phyloP scores from a whole-genome alignment of 2,888 invertebrate genomes.

The Dasypogon diadema region DNA sequence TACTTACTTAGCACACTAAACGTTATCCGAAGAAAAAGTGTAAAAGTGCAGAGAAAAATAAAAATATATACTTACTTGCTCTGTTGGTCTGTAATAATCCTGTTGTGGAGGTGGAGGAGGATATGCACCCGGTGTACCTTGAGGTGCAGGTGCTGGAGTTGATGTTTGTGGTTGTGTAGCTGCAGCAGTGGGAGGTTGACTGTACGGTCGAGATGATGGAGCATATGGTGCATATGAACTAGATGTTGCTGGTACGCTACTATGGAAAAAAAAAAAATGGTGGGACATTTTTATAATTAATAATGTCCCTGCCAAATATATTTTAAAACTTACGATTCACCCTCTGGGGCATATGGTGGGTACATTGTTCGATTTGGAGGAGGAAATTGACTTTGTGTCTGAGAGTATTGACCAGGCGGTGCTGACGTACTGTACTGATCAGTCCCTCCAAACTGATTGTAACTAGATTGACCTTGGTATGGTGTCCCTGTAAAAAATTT shows the following conservation, averaged over 20 bases:
- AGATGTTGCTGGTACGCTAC: conserved; percentile 65
- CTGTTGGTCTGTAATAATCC: conserved; percentile 71
- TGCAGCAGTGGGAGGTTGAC: conserved; percentile 68
- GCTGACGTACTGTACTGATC: conserved; percentile 73
- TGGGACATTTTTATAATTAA: no score
- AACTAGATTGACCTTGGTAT: conserved; percentile 75
- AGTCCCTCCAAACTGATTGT: conserved; percentile 77
- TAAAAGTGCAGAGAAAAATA: conserved; percentile 14
- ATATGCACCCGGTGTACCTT: conserved; percentile 69
- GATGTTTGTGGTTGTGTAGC: conserved; percentile 70
- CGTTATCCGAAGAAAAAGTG: conserved; percentile 8
- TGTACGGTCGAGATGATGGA: conserved; percentile 63
- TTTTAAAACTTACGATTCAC: conserved; percentile 72
- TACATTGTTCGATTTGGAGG: conserved; percentile 83
- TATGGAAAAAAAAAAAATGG: conserved; percentile 41
- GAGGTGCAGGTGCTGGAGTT: conserved; percentile 66
- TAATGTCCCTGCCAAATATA: no score
- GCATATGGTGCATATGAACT: conserved; percentile 67
- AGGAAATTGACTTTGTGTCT: conserved; percentile 72
- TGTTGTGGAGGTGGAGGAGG: conserved; percentile 70
- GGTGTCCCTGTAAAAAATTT: conserved; percentile 67
- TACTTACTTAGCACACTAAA: background rate
- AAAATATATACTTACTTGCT: conserved; percentile 62
- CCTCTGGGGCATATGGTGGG: conserved; percentile 81
- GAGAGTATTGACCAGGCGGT: conserved; percentile 73